Conservation (phyloP, 35 echinoderm and acorn worm species). For the Patiria miniata region DNA sequence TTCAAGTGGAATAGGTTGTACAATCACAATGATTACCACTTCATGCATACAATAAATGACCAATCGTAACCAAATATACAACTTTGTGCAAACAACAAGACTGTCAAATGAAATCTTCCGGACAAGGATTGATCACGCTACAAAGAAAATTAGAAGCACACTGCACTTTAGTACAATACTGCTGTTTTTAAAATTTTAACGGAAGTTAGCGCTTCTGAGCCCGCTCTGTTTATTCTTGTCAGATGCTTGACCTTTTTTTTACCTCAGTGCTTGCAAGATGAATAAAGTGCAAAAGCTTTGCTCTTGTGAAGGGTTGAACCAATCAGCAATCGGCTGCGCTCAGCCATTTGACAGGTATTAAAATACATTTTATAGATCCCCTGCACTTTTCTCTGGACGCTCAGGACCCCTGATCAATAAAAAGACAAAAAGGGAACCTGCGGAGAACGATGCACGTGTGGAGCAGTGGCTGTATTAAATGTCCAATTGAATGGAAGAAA, state of each 20-base stretch:
- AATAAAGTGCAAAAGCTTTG: not conserved
- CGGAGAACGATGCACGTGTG: not conserved
- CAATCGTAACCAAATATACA: no score
- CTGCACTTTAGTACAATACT: no score
- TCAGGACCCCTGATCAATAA: not conserved
- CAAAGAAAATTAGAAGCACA: no score
- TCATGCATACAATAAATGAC: no score
- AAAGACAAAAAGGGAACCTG: not conserved
- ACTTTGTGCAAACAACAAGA: no score
- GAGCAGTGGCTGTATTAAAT: not conserved
- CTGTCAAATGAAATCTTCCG: no score
- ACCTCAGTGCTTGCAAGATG: not conserved
- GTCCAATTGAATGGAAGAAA: conserved; percentile 10
- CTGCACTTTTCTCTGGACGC: not conserved
- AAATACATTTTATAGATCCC: conserved; percentile 1
- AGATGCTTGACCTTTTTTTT: not conserved
- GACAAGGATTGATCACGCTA: no score
- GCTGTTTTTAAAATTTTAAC: not conserved
- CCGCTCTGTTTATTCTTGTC: conserved; percentile 15
- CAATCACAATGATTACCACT: no score
- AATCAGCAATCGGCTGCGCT: not conserved
- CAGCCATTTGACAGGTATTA: not conserved
- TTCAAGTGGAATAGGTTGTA: no score
- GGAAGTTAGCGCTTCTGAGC: not conserved
- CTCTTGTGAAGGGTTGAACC: not conserved